Evolutionary conservation across 2,113 vertebrate genomes (phyloP), one percentile per base, ranked within the genome.

Genomic region (Furnarius figulus): DNA sequence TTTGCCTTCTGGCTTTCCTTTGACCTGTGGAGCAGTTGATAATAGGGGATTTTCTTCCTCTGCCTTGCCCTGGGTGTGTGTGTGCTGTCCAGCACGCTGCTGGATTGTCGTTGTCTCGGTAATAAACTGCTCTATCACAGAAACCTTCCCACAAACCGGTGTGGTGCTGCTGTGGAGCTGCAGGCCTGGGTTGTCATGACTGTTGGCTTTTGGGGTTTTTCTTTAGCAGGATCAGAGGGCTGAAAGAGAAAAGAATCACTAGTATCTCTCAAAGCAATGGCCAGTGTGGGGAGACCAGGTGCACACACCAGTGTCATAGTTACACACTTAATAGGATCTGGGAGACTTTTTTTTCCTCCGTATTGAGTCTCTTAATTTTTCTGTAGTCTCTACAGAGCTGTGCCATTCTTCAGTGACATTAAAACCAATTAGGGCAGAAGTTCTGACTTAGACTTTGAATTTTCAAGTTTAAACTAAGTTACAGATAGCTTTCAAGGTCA

Each of bases 401-500:
- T 92, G 49, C 58, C 24, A 9, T 92, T 93, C 88, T 96, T 85
- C 19, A 63, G 58, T 53, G 63, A 67, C 70, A 46, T 12, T 93
- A 76, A 97, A 97, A 91, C 71, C 74, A 97, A 95, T 92, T 97
- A 95, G 74, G 78, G 59, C 50, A 74, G 74, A 92, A 94, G 85
- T 95, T 96, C 63, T 96, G 74, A 71, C 49, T 93, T 80, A 73
- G 49, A 52, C 67, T 84, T 89, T 71, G 52, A 83, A 92, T 82
- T 89, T 91, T 39, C 40, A 59, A 96, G 83, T 96, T 97, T 66
- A 72, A 92, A 65, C 81, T 91, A 80, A 96, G 89, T 96, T 93
- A 53, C 63, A 89, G 79, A 73, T 89, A 93, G 96, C 91, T 95
- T 97, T 97, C 97, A 96, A 97, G 97, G 95, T 96, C 94, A 96